Conservation (phyloP, 2,888 invertebrate genomes). For the Lepeophtheirus nordmannii region DNA sequence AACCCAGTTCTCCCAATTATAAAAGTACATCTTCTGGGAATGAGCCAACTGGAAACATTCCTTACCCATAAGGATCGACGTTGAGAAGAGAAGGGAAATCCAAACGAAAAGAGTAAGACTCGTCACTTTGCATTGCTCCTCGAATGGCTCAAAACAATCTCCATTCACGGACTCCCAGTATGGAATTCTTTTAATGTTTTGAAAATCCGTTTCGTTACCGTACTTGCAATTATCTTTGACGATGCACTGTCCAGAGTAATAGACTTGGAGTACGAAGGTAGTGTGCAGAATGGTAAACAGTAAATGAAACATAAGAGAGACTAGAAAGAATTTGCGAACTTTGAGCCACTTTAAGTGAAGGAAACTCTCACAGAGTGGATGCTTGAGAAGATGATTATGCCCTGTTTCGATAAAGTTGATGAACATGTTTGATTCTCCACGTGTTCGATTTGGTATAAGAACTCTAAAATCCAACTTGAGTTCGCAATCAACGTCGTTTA, state of each 20-base stretch:
- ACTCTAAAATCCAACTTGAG: constrained; percentile 56
- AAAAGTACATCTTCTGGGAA: constrained; percentile 52
- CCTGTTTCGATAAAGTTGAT: constrained; percentile 62
- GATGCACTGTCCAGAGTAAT: constrained; percentile 12
- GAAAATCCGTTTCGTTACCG: background rate
- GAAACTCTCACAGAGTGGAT: constrained; percentile 69
- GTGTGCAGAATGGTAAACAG: constrained; percentile 27
- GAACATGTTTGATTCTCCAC: constrained; percentile 54
- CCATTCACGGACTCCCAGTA: constrained; percentile 17
- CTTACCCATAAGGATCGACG: constrained; percentile 28
- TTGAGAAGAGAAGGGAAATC: constrained; percentile 25
- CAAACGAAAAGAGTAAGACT: constrained; percentile 19
- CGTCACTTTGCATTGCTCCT: constrained; percentile 10
- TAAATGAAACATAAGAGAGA: constrained; percentile 55
- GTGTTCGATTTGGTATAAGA: constrained; percentile 48
- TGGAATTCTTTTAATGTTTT: background rate
- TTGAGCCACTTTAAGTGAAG: constrained; percentile 64
- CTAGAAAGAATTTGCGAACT: constrained; percentile 62
- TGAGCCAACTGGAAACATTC: constrained; percentile 64
- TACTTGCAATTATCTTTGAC: constrained; percentile 11
- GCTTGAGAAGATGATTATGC: constrained; percentile 58
- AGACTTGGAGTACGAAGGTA: constrained; percentile 25
- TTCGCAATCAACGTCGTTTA: constrained; percentile 71
- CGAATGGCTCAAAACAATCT: constrained; percentile 7
- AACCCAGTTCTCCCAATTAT: constrained; percentile 69